Evolutionary conservation across 2,113 vertebrate species (phyloP).

Genomic region (Gyps fulvus): DNA sequence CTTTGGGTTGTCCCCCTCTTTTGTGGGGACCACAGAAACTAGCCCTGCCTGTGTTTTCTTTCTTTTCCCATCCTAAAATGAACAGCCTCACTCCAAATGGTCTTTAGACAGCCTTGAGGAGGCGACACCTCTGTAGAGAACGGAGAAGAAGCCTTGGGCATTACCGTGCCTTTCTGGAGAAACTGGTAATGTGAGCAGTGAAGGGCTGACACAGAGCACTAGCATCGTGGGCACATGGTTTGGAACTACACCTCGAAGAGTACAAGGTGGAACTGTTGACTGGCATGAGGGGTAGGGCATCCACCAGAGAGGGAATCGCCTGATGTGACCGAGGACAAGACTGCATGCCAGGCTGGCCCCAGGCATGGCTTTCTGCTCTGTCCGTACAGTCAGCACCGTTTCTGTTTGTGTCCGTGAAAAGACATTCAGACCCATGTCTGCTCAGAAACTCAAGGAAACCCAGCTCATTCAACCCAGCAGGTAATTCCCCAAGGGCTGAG

Average conservation of each 20-base stretch:
- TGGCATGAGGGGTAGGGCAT: background rate
- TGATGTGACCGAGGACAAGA: background rate
- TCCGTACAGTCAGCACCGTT: background rate
- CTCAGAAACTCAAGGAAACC: background rate
- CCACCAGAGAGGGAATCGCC: accelerated
- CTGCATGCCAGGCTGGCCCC: background rate
- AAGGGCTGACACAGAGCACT: background rate
- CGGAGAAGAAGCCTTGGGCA: background rate
- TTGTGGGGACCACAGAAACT: background rate
- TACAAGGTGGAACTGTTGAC: background rate
- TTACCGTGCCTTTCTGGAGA: background rate
- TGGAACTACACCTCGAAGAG: background rate
- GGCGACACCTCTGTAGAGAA: background rate
- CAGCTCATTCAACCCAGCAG: background rate
- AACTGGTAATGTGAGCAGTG: background rate
- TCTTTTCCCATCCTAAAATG: background rate
- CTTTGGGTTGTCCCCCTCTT: background rate
- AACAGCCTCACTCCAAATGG: background rate
- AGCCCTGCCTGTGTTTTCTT: background rate
- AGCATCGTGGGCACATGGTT: background rate
- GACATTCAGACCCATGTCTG: background rate
- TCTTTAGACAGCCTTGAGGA: background rate
- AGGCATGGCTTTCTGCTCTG: background rate
- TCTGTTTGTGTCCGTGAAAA: background rate
- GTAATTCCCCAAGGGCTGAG: background rate